phyloP scores from a whole-genome alignment of 2,113 vertebrate genomes.

The Sus scrofa region DNA sequence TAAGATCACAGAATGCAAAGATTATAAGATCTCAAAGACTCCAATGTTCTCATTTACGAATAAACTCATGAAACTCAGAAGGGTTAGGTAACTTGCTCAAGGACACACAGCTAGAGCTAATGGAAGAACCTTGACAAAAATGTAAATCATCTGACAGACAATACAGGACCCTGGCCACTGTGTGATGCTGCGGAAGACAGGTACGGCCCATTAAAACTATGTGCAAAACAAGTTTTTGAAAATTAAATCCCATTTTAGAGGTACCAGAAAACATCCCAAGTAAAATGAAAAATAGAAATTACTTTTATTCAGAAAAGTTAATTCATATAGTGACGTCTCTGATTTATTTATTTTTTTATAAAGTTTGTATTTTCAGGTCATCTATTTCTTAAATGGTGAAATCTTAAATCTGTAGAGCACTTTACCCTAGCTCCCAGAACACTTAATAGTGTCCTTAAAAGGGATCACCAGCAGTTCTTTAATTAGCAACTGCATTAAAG shows the following conservation, averaged over 20 bases:
- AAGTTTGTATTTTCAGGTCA: conserved; percentile 25
- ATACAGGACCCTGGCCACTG: neutral
- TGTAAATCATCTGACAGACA: neutral
- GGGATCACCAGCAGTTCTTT: neutral
- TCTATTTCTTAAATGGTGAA: neutral
- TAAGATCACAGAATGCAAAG: neutral
- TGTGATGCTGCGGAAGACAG: neutral
- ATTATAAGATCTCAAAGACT: neutral
- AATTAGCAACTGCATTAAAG: neutral
- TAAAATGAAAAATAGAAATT: neutral
- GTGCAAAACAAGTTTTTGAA: neutral
- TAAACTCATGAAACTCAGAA: neutral
- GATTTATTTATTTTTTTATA: neutral
- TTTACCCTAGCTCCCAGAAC: neutral
- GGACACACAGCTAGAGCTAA: neutral
- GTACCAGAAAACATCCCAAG: neutral
- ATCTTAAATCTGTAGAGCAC: conserved; percentile 40
- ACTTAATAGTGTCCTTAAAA: neutral
- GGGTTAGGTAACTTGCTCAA: neutral
- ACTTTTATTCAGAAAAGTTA: neutral
- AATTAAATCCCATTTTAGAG: neutral
- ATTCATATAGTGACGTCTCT: neutral
- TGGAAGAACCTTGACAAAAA: neutral
- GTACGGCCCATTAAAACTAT: neutral
- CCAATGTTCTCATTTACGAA: neutral